These are phyloP conservation scores for Acanthurus leucopareius DNA, from an alignment of 2,797 vertebrate genomes.

Conservation along the genomic window DNA sequence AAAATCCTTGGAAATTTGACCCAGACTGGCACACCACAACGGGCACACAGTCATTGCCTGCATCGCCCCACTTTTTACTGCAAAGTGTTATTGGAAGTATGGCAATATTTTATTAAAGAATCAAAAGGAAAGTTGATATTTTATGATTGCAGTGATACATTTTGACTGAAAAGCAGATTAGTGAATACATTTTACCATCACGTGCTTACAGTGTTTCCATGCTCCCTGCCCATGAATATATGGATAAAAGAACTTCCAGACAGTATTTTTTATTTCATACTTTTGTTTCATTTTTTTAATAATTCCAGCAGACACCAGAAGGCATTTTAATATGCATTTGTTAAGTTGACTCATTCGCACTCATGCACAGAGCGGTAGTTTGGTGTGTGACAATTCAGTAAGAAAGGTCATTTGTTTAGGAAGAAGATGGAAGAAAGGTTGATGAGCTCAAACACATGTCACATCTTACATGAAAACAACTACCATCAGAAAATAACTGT, in stretches of 20 bases:
- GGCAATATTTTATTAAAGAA: background rate
- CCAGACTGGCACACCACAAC: conserved; percentile 6
- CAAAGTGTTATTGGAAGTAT: conserved; percentile 1
- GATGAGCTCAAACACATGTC: no score
- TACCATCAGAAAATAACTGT: no score
- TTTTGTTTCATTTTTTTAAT: background rate
- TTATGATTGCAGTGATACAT: background rate
- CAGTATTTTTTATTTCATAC: background rate
- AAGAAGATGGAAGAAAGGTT: background rate
- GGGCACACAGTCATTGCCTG: conserved; percentile 15
- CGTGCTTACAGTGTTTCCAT: background rate
- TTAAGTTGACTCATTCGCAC: background rate
- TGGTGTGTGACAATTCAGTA: background rate
- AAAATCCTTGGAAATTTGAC: conserved; percentile 24
- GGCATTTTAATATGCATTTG: background rate
- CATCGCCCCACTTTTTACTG: conserved; percentile 11
- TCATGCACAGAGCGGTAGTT: background rate
- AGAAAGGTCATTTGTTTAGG: background rate
- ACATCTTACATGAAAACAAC: no score
- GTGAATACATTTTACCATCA: background rate
- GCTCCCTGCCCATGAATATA: background rate
- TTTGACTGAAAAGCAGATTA: background rate
- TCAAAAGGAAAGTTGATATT: background rate
- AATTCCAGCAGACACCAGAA: background rate
- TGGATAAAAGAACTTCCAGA: conserved; percentile 1